Evolutionary conservation across 1,140 invertebrate genomes (phyloP), one percentile per base, ranked within the genome.

Genomic region (Aphaenogaster ashmeadi): DNA sequence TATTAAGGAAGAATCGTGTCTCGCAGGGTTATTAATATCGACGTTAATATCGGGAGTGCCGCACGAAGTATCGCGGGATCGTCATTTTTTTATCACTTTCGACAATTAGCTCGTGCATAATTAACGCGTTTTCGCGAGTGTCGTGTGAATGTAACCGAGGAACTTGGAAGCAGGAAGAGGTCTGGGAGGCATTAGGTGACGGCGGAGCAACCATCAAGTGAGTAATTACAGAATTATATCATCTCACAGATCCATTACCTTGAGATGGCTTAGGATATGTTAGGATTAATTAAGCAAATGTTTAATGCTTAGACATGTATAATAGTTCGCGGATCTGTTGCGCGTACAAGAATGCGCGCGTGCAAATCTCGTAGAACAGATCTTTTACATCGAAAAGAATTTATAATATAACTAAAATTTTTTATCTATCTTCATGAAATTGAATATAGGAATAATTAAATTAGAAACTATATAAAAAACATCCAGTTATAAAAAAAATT

Each of bases 401-500:
- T 41, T 64, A 2, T 36, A 38, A 15, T 62, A 13, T 13, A 64
- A 38, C 7, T 66, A 66, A 18, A 38, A 66, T n/a, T 38, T 66
- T 66, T 38, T 38, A 66, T 66, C 2, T 36, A 3, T 38, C 6
- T 41, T 8, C 41, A 41, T 38, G 8, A 36, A 66, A n/a, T 66
- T 41, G 13, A 66, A 54, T 50, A 50, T 9, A 13, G 13, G 9
- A 50, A 62, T 62, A 62, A 36, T 36, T 62, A 1, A 62, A 33
- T 62, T 62, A 62, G 60, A 62, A 62, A 36, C 21, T 50, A 50
- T 15, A 27, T 27, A 27, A 62, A 58, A 58, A 60, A 60, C n/a
- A 60, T 58, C 21, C 0, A 60, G 4, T 60, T 60, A 13, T 60
- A 60, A 27, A 27, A 27, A 60, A 27, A 27, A 27, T 27, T 27